These are phyloP conservation scores for Myopa testacea DNA, from an alignment of 2,888 invertebrate genomes.

Conservation along the genomic window DNA sequence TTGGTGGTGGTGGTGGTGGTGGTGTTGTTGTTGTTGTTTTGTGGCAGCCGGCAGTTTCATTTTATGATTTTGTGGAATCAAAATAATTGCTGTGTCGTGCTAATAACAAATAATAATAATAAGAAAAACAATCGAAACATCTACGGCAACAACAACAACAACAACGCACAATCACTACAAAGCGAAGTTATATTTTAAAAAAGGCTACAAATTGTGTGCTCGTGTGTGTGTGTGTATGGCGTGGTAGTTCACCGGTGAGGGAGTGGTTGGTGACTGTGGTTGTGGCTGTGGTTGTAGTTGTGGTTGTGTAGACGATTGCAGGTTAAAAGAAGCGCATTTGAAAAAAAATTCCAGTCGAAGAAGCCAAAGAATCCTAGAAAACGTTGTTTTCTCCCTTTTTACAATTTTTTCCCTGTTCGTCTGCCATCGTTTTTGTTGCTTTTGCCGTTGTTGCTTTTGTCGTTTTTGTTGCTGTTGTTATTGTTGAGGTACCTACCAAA, in stretches of 20 bases:
- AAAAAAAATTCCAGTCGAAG: no score
- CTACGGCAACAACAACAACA: slow-evolving; percentile 3
- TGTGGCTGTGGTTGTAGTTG: background rate
- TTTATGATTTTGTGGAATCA: slow-evolving; percentile 37
- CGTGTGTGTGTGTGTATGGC: background rate
- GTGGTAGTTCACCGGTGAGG: background rate
- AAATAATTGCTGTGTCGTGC: slow-evolving; percentile 47
- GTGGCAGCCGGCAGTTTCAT: background rate
- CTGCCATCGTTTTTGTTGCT: slow-evolving; percentile 1
- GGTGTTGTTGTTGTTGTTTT: slow-evolving; percentile 21
- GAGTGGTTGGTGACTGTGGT: background rate
- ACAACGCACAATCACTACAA: background rate
- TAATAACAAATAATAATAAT: slow-evolving; percentile 3
- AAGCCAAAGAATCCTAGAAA: background rate
- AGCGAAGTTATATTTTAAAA: background rate
- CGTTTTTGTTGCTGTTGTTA: slow-evolving; percentile 11
- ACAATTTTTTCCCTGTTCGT: background rate
- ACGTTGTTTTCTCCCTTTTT: background rate
- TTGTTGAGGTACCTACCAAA: background rate
- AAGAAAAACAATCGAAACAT: background rate
- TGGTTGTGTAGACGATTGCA: no score
- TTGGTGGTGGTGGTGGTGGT: background rate
- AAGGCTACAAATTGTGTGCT: background rate
- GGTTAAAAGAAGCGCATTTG: no score
- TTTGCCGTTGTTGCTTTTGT: background rate